Evolutionary conservation across 2,888 invertebrate species (phyloP), one percentile per base, ranked within the genome.

Genomic region (Drosophila buzzatii): DNA sequence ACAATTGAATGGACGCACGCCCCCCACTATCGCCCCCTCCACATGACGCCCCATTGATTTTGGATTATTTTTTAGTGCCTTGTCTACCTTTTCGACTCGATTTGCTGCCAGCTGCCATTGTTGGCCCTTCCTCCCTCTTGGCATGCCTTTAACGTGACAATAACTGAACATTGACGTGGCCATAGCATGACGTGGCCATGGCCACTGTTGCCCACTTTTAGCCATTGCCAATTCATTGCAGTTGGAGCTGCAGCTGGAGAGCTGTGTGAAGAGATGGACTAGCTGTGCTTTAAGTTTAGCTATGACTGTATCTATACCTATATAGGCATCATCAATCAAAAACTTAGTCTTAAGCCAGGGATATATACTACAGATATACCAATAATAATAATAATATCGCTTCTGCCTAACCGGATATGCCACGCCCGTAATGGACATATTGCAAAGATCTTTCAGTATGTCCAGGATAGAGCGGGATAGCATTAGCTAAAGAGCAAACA

Each of bases 21-120:
- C 27, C 12, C 16, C 10, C 10, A n/a, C n/a, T n/a, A n/a, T n/a
- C 41, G 16, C 2, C 2, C 9, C n/a, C 10, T 8, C 41, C 45
- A 71, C 82, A 89, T 84, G 81, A 84, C 88, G 90, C 88, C 88
- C 88, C 85, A 88, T 88, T 88, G 90, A 79, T 76, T 90, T 86
- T 87, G 90, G 88, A 88, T 88, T 88, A 90, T 88, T 84, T 89
- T 89, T 87, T 86, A 76, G 76, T 82, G 89, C 73, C 83, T 77
- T 78, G 74, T 76, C 74, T 85, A 89, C 89, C 87, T 89, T 89
- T 82, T 77, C 70, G 62, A 68, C 81, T 62, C 61, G 70, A 16
- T 27, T 27, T 52, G 20, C 51, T 20, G 70, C 45, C 75, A 67
- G 57, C 51, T 66, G 71, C 71, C 70, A 39, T 23, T 4, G 49